Evolutionary conservation across 2,888 invertebrate species (phyloP), one percentile per base, ranked within the genome.

Genomic region (Drosophila putrida): DNA sequence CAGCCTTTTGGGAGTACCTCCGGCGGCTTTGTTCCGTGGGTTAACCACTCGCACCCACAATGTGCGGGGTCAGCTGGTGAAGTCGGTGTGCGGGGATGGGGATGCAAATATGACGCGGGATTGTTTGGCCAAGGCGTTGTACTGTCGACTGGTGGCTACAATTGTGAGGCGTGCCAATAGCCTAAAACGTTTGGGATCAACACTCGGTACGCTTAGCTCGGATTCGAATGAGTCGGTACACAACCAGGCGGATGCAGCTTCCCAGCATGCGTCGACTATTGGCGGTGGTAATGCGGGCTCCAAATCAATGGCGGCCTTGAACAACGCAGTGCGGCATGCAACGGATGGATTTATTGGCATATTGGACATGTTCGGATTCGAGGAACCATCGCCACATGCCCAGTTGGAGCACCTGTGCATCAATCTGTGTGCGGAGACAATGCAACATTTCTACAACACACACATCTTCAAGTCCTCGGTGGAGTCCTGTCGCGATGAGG

Each of bases 371-470:
- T 98, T 98, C 93, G 98, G 98, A 5, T 98, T 98, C 93, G 98
- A 98, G 93, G 97, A 97, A 91, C 96, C 97, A 33, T 96, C 96
- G 93, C 97, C 97, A 1, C 92, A 92, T 65, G 96, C 97, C 85
- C 97, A 97, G 80, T 93, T 98, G 82, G 98, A 98, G 92, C 98
- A 98, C 92, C 93, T 98, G 67, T 98, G 98, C 93, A 97, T 98
- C 88, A 98, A 98, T 93, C 93, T 98, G 71, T 98, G 98, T 93
- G 98, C 98, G 0, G 98, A 98, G 93, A 98, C 98, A 35, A 97
- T 98, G 97, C 98, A 98, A 92, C 98, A 98, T 93, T 98, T 98
- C 93, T 98, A 98, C 94, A 98, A 98, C 93, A 98, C 98, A 58
- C 98, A 98, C 93, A 97, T 98, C 83, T 98, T 98, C 93, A 98